Percentiles rank a stretch among this genome's conserved stretches.
phyloP scores from a whole-genome alignment of 2,113 vertebrate species.

The Catharus bicknelli region DNA sequence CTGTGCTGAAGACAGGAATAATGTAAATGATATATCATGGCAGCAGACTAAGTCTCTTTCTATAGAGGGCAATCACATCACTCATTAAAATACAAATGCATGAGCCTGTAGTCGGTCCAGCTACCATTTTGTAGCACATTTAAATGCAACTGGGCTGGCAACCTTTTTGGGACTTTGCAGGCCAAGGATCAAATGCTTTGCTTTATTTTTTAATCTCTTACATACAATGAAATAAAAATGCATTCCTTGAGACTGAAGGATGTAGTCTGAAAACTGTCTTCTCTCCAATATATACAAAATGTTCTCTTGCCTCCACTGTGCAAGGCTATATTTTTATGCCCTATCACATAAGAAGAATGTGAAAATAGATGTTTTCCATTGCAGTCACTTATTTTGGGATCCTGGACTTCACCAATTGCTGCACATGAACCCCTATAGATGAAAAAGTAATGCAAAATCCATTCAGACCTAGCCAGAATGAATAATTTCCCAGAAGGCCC shows the following conservation, averaged over 20 bases:
- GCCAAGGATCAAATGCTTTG: neutral
- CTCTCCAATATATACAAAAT: neutral
- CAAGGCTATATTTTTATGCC: neutral
- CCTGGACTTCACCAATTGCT: neutral
- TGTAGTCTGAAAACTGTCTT: neutral
- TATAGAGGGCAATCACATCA: neutral
- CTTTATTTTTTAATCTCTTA: neutral
- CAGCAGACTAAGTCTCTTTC: neutral
- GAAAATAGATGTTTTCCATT: constrained; percentile 3
- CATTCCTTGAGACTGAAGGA: neutral
- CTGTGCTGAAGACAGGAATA: neutral
- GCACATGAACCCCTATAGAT: neutral
- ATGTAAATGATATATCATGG: neutral
- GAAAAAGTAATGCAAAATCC: constrained; percentile 25
- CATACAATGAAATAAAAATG: neutral
- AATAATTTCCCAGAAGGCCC: constrained; percentile 3
- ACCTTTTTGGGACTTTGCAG: neutral
- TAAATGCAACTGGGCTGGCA: neutral
- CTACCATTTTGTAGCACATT: neutral
- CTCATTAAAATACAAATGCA: neutral
- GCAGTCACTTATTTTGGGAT: neutral
- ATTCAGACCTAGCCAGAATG: neutral
- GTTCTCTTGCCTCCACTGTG: neutral
- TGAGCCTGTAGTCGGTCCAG: neutral
- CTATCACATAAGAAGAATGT: neutral